Evolutionary conservation across 2,888 invertebrate species (phyloP).

Genomic region (Coenonympha glycerion): DNA sequence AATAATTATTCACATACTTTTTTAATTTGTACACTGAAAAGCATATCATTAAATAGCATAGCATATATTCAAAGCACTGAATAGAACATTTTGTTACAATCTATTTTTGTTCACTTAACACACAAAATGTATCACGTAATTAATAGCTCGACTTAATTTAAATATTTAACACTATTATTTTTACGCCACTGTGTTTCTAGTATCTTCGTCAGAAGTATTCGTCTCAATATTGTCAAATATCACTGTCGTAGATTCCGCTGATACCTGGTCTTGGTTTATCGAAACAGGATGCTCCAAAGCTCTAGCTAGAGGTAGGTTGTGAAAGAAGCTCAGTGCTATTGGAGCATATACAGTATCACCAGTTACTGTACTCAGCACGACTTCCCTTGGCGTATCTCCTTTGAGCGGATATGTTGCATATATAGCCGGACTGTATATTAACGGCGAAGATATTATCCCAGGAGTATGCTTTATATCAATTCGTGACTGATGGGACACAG

Average conservation of each 20-base stretch:
- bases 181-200: too few relatives aligned
- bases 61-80: too few relatives aligned
- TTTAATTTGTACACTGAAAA: too few relatives aligned
- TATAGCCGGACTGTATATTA: conserved; percentile 49
- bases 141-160: too few relatives aligned
- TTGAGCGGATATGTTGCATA: conserved; percentile 35
- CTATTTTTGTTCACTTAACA: too few relatives aligned
- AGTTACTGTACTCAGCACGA: conserved; percentile 40
- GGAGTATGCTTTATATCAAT: conserved; percentile 64
- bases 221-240: background rate
- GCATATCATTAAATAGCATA: too few relatives aligned
- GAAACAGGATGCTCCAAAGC: conserved; percentile 54
- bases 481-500: conserved; percentile 75
- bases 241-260: background rate
- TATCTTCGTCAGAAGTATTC: background rate
- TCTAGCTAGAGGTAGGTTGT: conserved; percentile 56
- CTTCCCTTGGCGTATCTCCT: conserved; percentile 33
- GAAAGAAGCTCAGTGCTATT: conserved; percentile 52
- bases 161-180: background rate
- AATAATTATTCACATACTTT: too few relatives aligned
- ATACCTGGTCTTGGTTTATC: conserved; percentile 42
- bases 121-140: too few relatives aligned
- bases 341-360: conserved; percentile 48
- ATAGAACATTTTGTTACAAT: too few relatives aligned
- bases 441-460: conserved; percentile 40